Conservation (phyloP, 2,888 invertebrate species). For the Dendrolimus houi region DNA sequence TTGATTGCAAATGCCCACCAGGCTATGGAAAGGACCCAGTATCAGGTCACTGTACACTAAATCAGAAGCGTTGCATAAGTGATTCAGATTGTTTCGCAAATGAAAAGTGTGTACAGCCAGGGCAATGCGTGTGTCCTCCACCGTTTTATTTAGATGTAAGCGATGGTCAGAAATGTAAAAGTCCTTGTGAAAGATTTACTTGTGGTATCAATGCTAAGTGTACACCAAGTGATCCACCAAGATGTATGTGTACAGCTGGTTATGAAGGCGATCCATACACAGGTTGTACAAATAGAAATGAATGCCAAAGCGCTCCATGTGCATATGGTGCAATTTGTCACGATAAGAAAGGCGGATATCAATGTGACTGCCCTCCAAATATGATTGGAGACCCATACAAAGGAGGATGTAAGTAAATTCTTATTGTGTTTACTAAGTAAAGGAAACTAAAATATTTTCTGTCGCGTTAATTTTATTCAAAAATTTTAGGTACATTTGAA, state of each 20-base stretch:
- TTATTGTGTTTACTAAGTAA: too few relatives aligned
- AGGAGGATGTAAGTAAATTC: conserved; percentile 81
- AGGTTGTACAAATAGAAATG: conserved; percentile 91
- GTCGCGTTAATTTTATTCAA: conserved; percentile 2
- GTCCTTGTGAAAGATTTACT: conserved; percentile 92
- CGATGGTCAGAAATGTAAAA: conserved; percentile 92
- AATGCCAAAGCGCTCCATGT: conserved; percentile 90
- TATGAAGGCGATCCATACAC: conserved; percentile 90
- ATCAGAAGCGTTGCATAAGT: conserved; percentile 87
- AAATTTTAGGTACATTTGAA: conserved; percentile 39
- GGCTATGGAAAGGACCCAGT: conserved; percentile 90
- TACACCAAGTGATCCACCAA: conserved; percentile 91
- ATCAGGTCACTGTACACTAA: conserved; percentile 87
- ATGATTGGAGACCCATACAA: conserved; percentile 91
- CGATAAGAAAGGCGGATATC: conserved; percentile 90
- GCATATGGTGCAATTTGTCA: conserved; percentile 92
- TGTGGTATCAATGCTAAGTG: conserved; percentile 95
- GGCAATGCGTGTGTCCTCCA: conserved; percentile 93
- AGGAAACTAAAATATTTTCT: not conserved
- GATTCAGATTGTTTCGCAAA: conserved; percentile 90
- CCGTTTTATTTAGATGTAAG: conserved; percentile 90
- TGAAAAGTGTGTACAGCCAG: conserved; percentile 94
- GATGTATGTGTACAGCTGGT: conserved; percentile 91
- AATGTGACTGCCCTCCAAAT: conserved; percentile 89
- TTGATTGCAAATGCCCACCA: conserved; percentile 86